Base-by-base conservation (phyloP, 1,140 invertebrate genomes). In the Apolygus lucorum region DNA sequence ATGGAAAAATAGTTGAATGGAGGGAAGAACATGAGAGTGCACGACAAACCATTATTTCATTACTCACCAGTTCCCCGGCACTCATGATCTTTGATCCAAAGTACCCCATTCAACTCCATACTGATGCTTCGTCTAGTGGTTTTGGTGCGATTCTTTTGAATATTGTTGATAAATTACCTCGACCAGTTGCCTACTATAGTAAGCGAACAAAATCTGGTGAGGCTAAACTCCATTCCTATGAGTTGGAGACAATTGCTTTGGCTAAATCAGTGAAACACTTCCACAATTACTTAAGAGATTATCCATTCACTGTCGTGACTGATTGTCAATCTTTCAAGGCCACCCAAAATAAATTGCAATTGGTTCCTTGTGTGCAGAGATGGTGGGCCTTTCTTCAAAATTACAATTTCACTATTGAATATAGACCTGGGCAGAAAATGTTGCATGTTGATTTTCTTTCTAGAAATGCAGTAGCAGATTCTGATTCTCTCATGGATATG, bases 31-130 rank as follows among this genome's bases (percentile, higher is more conserved):
- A 72, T 2, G 52, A 70, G 49, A 49, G 17, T 13, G 49, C 68
- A 2, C 22, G 25, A 65, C 24, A 17, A 25, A 26, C 28, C 2
- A 54, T 71, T 4, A 64, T 64, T 29, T 27, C 63, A 27, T 29
- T 17, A 27, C 67, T 76, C 1, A 74, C 72, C 0, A 68, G 26
- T 54, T 29, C 67, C 13, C 78, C 78, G 8, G 72, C 80, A 13
- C 68, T 80, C 14, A 68, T 62, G 17, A 78, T 80, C 28, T 80
- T 75, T 68, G 72, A 78, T 67, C 76, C 75, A 11, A 67, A 74
- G 26, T 66, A 68, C 8, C 68, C 72, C 0, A 78, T 75, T 0
- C 76, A 79, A 67, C 59, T 79, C 21, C 73, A 76, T 66, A 74
- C 67, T 28, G 74, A 77, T 67, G 74, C 73, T 11, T 69, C 67